Evolutionary conservation across 2,797 vertebrate genomes (phyloP), one percentile per base, ranked within the genome.

Genomic region (Gobio occitaniae): DNA sequence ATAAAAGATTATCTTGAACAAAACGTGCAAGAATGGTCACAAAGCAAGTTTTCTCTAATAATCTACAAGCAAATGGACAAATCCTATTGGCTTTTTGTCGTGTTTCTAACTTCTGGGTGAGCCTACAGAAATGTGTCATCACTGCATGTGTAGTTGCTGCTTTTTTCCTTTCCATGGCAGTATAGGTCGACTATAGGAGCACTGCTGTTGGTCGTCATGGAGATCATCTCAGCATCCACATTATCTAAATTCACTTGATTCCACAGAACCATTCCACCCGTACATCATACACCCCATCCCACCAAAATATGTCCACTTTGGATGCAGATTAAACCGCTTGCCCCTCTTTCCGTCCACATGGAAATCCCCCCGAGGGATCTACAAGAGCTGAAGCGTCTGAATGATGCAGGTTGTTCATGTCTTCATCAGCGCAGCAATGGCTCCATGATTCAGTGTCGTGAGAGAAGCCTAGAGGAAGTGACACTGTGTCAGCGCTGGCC

Each of bases 151-250:
- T 16, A 71, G 69, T 48, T 48, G 44, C 70, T 29, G 47, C 0
- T 2, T 72, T 72, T 19, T 52, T 36, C 48, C 72, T 75, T 75
- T 54, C 15, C 9, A 32, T 75, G 48, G 72, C 47, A 59, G 32
- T 41, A n/a, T 41, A 59, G 69, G 41, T 44, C 13, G 21, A 47
- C 41, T 25, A 25, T 16, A 47, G n/a, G 32, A 68, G 16, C 50
- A 48, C 78, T 69, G 65, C 65, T 80, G 52, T 50, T n/a, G 19
- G 44, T 75, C 36, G 10, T 38, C 56, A 75, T 50, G 56, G 17
- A 63, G 25, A 83, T 75, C 4, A 12, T 50, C 41, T 71, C 21
- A 32, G 70, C 56, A 65, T 75, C 13, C 81, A 52, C 71, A 66
- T 36, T 10, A 19, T 75, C 44, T 83, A 25, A 65, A 83, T 25